phyloP scores from a whole-genome alignment of 23 tunicate species.

The Oikopleura dioica region DNA sequence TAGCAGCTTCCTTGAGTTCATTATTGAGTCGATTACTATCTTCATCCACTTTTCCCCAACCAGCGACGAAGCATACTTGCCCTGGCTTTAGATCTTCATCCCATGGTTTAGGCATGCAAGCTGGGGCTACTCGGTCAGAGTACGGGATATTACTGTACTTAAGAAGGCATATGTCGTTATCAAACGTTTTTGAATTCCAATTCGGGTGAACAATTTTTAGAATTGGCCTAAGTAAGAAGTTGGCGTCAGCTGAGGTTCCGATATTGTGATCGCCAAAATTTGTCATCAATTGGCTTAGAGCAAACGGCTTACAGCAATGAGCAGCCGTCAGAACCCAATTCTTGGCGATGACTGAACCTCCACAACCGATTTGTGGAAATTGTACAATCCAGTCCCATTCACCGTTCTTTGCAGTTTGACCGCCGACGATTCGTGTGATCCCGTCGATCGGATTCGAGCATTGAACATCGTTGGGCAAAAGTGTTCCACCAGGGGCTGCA shows the following conservation, averaged over 20 bases:
- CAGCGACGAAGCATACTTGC: not conserved
- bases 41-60: not conserved
- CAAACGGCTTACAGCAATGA: not conserved
- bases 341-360: not conserved
- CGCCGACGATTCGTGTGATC: not conserved
- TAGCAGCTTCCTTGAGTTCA: not conserved
- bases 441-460: constrained; percentile 10
- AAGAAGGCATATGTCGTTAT: constrained; percentile 2
- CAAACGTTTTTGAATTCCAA: not conserved
- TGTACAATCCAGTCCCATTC: constrained; percentile 13
- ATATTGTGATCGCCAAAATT: constrained; percentile 9
- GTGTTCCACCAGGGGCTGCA: not conserved
- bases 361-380: not conserved
- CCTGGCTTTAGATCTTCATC: not conserved
- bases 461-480: not conserved
- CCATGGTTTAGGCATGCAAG: not conserved
- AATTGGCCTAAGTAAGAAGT: not conserved
- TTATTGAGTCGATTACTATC: not conserved
- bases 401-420: not conserved
- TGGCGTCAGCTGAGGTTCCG: not conserved
- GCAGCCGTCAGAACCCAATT: constrained; percentile 4
- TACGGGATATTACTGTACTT: not conserved
- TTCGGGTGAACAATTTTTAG: not conserved
- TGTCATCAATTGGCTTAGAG: not conserved
- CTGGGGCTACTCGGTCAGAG: not conserved